phyloP scores from a whole-genome alignment of 64 coral and sea anemone species.

The Actinia equina region DNA sequence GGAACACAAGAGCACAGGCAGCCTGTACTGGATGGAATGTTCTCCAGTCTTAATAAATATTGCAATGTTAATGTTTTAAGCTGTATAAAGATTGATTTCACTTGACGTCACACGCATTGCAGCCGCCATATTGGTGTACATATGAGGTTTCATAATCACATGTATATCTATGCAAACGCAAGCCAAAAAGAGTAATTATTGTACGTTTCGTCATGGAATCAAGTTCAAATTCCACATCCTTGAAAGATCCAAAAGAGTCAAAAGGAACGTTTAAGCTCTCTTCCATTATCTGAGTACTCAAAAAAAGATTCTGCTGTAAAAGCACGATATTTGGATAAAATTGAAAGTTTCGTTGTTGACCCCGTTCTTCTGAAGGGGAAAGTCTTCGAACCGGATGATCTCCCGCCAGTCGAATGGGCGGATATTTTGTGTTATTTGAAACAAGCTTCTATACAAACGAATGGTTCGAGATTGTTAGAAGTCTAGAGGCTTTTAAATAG shows the following conservation, averaged over 20 bases:
- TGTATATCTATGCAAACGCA: neutral
- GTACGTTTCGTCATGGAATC: neutral
- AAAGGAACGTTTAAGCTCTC: neutral
- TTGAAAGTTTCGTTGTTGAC: constrained; percentile 34
- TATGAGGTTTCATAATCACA: too few species aligned
- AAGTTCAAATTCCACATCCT: neutral
- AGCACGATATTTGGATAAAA: constrained; percentile 43
- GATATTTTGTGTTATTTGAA: constrained; percentile 18
- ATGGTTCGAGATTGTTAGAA: neutral
- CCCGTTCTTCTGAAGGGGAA: too few species aligned
- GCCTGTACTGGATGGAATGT: too few species aligned
- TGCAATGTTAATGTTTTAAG: too few species aligned
- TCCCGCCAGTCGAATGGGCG: constrained; percentile 20
- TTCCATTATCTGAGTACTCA: constrained; percentile 30
- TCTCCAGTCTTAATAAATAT: too few species aligned
- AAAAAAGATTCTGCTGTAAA: constrained; percentile 42
- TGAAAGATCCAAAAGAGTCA: constrained; percentile 6
- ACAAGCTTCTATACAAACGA: neutral
- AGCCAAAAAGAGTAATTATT: neutral
- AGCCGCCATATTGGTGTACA: constrained; percentile 20
- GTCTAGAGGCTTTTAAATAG: constrained; percentile 6
- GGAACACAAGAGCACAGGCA: too few species aligned
- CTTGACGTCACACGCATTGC: too few species aligned
- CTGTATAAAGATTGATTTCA: constrained; percentile 1
- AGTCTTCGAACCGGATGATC: constrained; percentile 10